Base-by-base conservation (phyloP, 2,113 vertebrate genomes). In the Sialia sialis region DNA sequence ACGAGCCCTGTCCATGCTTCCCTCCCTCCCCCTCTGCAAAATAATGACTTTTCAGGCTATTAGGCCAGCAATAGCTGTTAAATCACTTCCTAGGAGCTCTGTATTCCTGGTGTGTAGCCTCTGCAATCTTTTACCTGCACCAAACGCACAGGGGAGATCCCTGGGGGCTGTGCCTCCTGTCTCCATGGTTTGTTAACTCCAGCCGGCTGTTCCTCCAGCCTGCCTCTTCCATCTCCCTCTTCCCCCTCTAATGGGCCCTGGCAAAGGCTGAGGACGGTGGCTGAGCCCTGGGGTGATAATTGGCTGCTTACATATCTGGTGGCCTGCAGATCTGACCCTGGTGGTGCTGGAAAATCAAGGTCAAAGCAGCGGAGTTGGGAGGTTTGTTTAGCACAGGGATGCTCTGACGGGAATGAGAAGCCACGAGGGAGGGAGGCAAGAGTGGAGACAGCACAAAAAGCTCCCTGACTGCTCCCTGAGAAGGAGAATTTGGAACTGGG, bases 41-140 rank as follows among this genome's bases (percentile, higher is more conserved):
- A 89, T 84, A 94, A 94, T 88, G 93, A 90, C 78, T 95, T 94
- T 84, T 68, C 94, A 93, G 94, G 55, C 83, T 93, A 93, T 96
- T 94, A 96, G 73, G 85, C 84, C 34, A 60, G 94, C 88, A 68
- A 75, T 84, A 84, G 88, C 92, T 96, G 92, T 95, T 93, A 93
- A 97, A 96, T 92, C 56, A 21, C 88, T 87, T 84, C 90, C 2
- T 2, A 90, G 72, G 44, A 30, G 49, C 48, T 68, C 82, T 60
- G 83, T 32, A 75, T 83, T 84, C 88, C 85, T 54, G 62, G 48
- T 78, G 88, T 39, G 92, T 94, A 84, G 68, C 90, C 83, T 81
- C 86, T 87, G 62, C 66, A 84, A 87, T 87, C 85, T 84, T 93
- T 82, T 84, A 93, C 93, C 93, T 96, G 90, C 82, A 36, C 75